Base-by-base conservation (phyloP, 2,888 invertebrate species). In the Anoplius nigerrimus region DNA sequence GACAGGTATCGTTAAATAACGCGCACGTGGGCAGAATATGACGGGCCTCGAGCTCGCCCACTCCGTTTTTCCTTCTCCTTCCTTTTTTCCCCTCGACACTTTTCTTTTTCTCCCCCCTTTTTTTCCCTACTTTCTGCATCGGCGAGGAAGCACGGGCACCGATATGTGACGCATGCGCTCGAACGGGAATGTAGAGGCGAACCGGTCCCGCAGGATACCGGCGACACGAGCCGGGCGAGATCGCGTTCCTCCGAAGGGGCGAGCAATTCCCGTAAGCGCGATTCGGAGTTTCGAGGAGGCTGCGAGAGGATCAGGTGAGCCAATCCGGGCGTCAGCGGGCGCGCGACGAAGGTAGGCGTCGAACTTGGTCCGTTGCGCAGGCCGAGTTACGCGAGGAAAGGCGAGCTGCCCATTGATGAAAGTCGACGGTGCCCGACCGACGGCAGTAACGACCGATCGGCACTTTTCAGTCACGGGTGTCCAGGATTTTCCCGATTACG, bases 121-220 rank as follows among this genome's bases (percentile, higher is more conserved):
- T 52, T 51, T 53, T 55, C 24, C 16, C 57, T 45, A 18, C 63
- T 68, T 76, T 71, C 68, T 66, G 73, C 71, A 77, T 74, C 76
- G 72, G 62, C 63, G 57, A 62, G 45, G 69, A 57, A 75, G 70
- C 69, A 66, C 64, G 59, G 62, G 74, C 73, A 71, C 70, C 56
- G 66, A 72, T 74, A 76, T 71, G 66, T 71, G 71, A 74, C 73
- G 69, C 69, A 66, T 70, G 56, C 73, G 64, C 62, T 66, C 58
- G 74, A 75, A 76, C 71, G 68, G 53, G 67, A 72, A 64, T 70
- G 76, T 74, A 78, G 69, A 74, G 79, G 78, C 82, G 78, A 79
- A 82, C 81, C 81, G 80, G 77, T 81, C 77, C 69, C 75, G 54
- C 70, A 56, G 70, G 74, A 75, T 69, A 75, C 60, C 65, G 15